Percentiles rank a stretch among this genome's conserved stretches.
These are phyloP conservation scores for Brachynemurus nebulosus DNA, from an alignment of 2,888 invertebrate genomes.

Conservation along the genomic window DNA sequence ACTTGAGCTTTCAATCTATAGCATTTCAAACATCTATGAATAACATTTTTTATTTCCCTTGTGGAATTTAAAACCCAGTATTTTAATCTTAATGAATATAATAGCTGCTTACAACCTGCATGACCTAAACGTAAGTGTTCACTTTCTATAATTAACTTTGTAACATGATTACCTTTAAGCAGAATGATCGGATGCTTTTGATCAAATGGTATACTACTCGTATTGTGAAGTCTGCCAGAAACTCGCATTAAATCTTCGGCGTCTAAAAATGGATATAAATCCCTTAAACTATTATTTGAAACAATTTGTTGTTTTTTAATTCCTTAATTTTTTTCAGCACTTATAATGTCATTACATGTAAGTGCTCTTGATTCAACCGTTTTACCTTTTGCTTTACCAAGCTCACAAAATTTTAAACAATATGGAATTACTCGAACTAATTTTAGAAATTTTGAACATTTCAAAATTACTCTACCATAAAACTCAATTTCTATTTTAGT, in stretches of 20 bases:
- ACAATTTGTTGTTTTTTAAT: neutral
- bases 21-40: neutral
- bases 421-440: neutral
- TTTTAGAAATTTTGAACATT: neutral
- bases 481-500: neutral
- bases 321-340: neutral
- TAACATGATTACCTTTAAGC: slow-evolving; percentile 2
- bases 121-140: neutral
- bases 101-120: neutral
- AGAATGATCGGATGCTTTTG: slow-evolving; percentile 13
- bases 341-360: neutral
- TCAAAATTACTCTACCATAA: neutral
- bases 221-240: slow-evolving; percentile 10
- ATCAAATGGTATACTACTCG: slow-evolving; percentile 1
- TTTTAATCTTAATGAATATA: neutral
- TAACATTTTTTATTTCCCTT: neutral
- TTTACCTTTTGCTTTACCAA: neutral
- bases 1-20: neutral
- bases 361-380: neutral
- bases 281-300: neutral
- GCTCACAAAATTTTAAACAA: neutral
- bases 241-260: slow-evolving; percentile 8
- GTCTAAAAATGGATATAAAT: slow-evolving; percentile 12
- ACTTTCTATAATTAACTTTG: neutral
- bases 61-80: neutral